Evolutionary conservation across 92 coral and sea anemone species (phyloP).

Genomic region (Actinostola sp.): DNA sequence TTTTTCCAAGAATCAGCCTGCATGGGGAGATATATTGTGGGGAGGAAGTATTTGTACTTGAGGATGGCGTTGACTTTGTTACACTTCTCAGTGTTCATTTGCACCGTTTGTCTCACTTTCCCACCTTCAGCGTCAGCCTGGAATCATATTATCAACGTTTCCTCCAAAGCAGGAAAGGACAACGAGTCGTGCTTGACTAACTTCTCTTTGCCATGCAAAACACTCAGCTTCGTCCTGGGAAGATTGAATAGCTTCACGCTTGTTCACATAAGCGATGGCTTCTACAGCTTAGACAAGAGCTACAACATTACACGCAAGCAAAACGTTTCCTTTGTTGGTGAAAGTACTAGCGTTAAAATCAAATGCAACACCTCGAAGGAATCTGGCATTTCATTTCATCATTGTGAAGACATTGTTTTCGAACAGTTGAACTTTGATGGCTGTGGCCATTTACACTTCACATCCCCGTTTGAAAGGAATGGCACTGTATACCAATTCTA

Average conservation of each 20-base stretch:
- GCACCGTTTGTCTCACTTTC: background rate
- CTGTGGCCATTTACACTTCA: constrained; percentile 74
- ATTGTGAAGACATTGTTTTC: constrained; percentile 57
- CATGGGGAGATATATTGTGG: no score
- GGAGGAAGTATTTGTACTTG: constrained; percentile 1
- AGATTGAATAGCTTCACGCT: constrained; percentile 36
- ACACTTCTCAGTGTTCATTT: background rate
- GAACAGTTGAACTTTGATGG: constrained; percentile 42
- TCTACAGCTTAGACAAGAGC: constrained; percentile 11
- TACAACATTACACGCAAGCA: constrained; percentile 2
- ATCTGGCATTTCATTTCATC: constrained; percentile 65
- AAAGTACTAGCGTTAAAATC: constrained; percentile 30
- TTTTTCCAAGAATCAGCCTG: background rate
- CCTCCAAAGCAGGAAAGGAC: constrained; percentile 43
- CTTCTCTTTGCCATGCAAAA: constrained; percentile 44
- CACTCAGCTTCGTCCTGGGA: constrained; percentile 53
- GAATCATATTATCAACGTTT: constrained; percentile 40
- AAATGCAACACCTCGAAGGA: constrained; percentile 46
- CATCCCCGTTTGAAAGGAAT: constrained; percentile 53
- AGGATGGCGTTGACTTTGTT: background rate
- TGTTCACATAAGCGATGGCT: constrained; percentile 20
- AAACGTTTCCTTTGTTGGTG: constrained; percentile 26
- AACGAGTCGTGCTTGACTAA: constrained; percentile 48
- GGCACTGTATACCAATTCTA: constrained; percentile 26
- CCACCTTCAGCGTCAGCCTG: background rate